Evolutionary conservation across 2,888 invertebrate genomes (phyloP).

Genomic region (Zaprionus bogoriensis): DNA sequence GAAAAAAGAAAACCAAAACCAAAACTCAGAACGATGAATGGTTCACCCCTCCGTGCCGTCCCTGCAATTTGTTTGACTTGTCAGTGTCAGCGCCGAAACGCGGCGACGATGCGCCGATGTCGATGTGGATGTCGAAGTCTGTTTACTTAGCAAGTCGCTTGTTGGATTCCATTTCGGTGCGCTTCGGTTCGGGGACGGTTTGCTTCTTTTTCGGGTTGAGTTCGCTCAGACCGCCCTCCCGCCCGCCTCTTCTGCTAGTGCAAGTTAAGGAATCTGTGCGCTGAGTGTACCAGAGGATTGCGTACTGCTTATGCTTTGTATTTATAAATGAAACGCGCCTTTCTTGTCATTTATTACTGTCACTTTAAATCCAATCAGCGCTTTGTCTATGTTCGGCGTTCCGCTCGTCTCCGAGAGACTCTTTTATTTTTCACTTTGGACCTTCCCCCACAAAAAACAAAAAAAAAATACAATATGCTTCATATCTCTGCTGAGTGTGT

Average conservation of each 20-base stretch:
- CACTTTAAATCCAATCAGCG: conserved; percentile 80
- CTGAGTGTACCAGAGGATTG: background rate
- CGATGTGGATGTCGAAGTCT: conserved; percentile 21
- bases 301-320: conserved; percentile 41
- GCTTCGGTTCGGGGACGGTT: conserved; percentile 1
- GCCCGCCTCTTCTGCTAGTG: conserved; percentile 25
- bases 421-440: conserved; percentile 4
- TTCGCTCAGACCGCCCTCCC: no score
- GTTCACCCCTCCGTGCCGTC: conserved; percentile 3
- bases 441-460: conserved; percentile 8
- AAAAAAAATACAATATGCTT: conserved; percentile 29
- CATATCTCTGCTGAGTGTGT: conserved; percentile 22
- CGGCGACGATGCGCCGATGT: conserved; percentile 46
- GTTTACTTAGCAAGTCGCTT: conserved; percentile 54
- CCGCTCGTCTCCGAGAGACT: conserved; percentile 15
- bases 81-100: conserved; percentile 64
- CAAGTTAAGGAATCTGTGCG: conserved; percentile 38
- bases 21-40: conserved; percentile 54
- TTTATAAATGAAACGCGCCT: conserved; percentile 73
- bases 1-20: conserved; percentile 20
- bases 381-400: conserved; percentile 64
- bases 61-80: conserved; percentile 72
- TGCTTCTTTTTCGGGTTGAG: no score
- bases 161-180: conserved; percentile 11
- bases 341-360: conserved; percentile 80